Evolutionary conservation across 2,113 vertebrate species (phyloP), one percentile per base, ranked within the genome.

Genomic region (Falcunculus frontatus): DNA sequence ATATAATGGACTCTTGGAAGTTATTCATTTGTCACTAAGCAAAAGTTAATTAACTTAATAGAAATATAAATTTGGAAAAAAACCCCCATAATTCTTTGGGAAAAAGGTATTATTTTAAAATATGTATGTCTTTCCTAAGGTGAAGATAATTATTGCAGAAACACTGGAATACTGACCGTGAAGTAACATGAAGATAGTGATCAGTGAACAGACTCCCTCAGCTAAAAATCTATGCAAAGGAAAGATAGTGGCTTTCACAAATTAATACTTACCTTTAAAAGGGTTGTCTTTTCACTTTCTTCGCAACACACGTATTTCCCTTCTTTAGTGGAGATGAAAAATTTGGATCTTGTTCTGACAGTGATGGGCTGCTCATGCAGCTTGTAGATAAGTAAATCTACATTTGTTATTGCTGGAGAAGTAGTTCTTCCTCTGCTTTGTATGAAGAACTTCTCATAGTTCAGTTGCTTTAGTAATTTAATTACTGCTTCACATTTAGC

Each of bases 131-230:
- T 50, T 60, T 60, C 30, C 33, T 63, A 56, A 53, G 11, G 4
- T 50, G 13, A 74, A 83, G 13, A 9, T 80, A 39, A 12, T 75
- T 75, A 39, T 10, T 72, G 35, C 33, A 62, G 57, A 63, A 84
- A 32, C n/a, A 29, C 19, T 62, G 15, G 26, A 77, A 23, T 77
- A 62, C 44, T 67, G 41, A 52, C 14, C 4, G 22, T 0, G 0
- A 91, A 10, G 35, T 50, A 44, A 17, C 11, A 15, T 33, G 30
- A 76, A 46, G 35, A 26, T 2, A 13, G 14, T 47, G 17, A 33
- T 17, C 32, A 55, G 7, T 75, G 39, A 84, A 67, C 8, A 52
- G 27, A 9, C 23, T 63, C 10, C 7, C 46, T 79, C 65, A 62
- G 13, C 22, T 76, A n/a, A 72, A 84, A 67, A 52, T 50, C 37